Percentiles rank a stretch among this genome's conserved stretches.
These are phyloP conservation scores for Patella depressa DNA, from an alignment of 2,888 invertebrate species.

Conservation along the genomic window DNA sequence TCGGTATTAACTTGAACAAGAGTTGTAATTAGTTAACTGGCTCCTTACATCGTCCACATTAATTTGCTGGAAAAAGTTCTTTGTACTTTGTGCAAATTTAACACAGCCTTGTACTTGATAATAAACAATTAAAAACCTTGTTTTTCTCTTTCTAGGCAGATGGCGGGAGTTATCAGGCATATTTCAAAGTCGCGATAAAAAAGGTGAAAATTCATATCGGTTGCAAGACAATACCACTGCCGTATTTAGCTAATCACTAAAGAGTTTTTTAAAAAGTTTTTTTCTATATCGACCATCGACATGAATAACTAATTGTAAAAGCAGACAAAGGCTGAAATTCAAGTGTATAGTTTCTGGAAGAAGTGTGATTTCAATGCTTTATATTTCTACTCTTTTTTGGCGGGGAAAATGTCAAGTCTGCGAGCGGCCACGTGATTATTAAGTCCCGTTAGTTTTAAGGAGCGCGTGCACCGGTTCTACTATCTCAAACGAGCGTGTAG, in stretches of 20 bases:
- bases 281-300: background rate
- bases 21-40: background rate
- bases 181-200: background rate
- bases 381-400: constrained; percentile 4
- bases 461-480: constrained; percentile 7
- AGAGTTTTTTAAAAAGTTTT: background rate
- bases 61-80: background rate
- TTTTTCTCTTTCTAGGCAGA: constrained; percentile 9
- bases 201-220: constrained; percentile 7
- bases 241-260: constrained; percentile 9
- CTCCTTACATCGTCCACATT: background rate
- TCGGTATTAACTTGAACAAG: too few species aligned
- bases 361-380: background rate
- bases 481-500: constrained; percentile 1
- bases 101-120: background rate
- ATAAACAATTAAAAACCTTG: background rate
- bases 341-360: too few species aligned
- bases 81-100: constrained; percentile 6
- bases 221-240: background rate
- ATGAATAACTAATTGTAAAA: too few species aligned
- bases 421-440: background rate
- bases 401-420: background rate
- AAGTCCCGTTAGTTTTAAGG: constrained; percentile 1
- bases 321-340: too few species aligned
- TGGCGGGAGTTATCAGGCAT: constrained; percentile 4